Conservation (phyloP, 2,113 vertebrate genomes). For the Typhlomys cinereus region DNA sequence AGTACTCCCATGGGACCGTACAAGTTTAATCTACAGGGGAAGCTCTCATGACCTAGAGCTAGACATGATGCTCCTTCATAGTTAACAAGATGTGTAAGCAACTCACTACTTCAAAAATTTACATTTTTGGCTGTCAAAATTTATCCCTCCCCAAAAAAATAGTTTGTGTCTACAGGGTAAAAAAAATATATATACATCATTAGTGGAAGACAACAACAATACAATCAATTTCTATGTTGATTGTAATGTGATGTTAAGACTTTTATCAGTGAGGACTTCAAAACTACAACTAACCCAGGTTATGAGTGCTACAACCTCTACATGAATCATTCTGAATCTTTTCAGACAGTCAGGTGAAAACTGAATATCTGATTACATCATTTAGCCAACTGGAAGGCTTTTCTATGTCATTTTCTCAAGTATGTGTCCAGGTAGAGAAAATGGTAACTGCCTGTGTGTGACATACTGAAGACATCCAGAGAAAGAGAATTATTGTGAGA, state of each 20-base stretch:
- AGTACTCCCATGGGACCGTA: neutral
- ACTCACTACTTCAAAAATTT: neutral
- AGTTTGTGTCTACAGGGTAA: neutral
- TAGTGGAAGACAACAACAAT: neutral
- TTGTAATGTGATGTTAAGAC: neutral
- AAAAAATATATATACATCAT: neutral
- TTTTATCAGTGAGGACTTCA: neutral
- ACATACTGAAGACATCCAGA: neutral
- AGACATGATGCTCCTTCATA: neutral
- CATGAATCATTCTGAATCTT: neutral
- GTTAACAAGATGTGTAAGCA: neutral
- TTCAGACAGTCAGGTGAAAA: neutral
- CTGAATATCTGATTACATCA: neutral
- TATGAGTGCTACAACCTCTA: neutral
- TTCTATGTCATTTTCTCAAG: constrained; percentile 21
- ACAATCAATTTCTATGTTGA: neutral
- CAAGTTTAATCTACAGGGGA: neutral
- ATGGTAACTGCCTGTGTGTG: constrained; percentile 30
- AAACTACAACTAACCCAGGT: neutral
- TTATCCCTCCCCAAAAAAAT: neutral
- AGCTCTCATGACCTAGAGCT: neutral
- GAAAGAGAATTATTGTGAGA: neutral
- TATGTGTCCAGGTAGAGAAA: constrained; percentile 19
- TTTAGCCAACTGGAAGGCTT: neutral
- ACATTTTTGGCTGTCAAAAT: neutral